These are phyloP conservation scores for Nycticorax nycticorax DNA, from an alignment of 2,113 vertebrate genomes.

Conservation along the genomic window DNA sequence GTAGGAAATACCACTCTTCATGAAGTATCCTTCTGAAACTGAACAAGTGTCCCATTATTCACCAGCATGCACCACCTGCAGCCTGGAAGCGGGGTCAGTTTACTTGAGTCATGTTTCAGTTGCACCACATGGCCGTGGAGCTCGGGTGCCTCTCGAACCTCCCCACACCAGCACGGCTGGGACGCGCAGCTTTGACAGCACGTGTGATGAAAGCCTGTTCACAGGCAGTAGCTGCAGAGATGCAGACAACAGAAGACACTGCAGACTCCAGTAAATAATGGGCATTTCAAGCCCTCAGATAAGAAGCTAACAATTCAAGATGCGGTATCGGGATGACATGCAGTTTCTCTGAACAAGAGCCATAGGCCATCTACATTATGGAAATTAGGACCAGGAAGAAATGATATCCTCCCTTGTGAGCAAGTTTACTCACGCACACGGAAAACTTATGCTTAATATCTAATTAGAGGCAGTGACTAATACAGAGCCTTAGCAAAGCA, in stretches of 20 bases:
- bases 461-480: constrained; percentile 68
- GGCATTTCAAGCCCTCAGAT: neutral
- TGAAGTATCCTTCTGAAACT: accelerated
- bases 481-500: neutral
- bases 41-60: neutral
- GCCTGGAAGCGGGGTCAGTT: neutral
- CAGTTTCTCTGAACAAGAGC: neutral
- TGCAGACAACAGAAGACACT: neutral
- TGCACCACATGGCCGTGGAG: neutral
- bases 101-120: neutral
- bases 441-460: constrained; percentile 57
- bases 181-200: neutral
- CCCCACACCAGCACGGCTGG: neutral
- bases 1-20: accelerated
- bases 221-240: neutral
- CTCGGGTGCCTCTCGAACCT: neutral
- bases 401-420: constrained; percentile 53
- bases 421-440: constrained; percentile 48
- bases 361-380: constrained; percentile 27
- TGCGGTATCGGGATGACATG: neutral
- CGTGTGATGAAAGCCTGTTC: neutral
- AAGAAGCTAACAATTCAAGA: neutral
- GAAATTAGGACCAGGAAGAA: constrained; percentile 51
- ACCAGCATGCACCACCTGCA: neutral
- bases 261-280: neutral